Base-by-base conservation (phyloP, 2,888 invertebrate species). In the Tachystola acroxantha region DNA sequence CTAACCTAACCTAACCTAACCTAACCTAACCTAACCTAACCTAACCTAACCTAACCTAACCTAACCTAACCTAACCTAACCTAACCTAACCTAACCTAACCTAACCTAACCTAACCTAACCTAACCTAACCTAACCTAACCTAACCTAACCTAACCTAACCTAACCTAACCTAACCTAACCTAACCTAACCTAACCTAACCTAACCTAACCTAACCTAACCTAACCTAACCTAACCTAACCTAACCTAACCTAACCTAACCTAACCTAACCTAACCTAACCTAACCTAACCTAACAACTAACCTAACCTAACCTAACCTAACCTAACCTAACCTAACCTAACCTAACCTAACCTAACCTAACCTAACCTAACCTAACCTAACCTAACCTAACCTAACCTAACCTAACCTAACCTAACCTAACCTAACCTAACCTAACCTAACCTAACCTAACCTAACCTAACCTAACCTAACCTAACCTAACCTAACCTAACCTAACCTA, bases 201-300 rank as follows among this genome's bases (percentile, higher is more conserved):
- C 39, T 39, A 43, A 43, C 43, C 39, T 37, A 37, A 39, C 37
- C 39, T 32, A 39, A 42, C 42, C 44, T 42, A 47, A 45, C 47
- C 44, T 47, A 47, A 45, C 47, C 43, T 43, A 45, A 43, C 47
- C 45, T 45, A 45, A 47, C 47, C 47, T 45, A 47, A 45, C 47
- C 47, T 47, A 47, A 47, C 45, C 47, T 45, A 45, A 47, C 45
- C 45, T 45, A 47, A 47, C 45, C 45, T 45, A 47, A 47, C 45
- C 45, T 45, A 45, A 45, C 45, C 45, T 45, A 45, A 43, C 44
- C 44, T 41, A 45, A 47, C 44, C 44, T 45, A 47, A 47, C 44
- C 44, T 45, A n/a, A n/a, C n/a, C n/a, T n/a, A n/a, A n/a, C n/a
- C n/a, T n/a, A n/a, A n/a, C n/a, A n/a, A n/a, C n/a, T n/a, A n/a